A percentile compares a stretch with the other conserved stretches of the same genome.
These are phyloP conservation scores for Chrysolina americana DNA, from an alignment of 2,888 invertebrate species.

Conservation along the genomic window DNA sequence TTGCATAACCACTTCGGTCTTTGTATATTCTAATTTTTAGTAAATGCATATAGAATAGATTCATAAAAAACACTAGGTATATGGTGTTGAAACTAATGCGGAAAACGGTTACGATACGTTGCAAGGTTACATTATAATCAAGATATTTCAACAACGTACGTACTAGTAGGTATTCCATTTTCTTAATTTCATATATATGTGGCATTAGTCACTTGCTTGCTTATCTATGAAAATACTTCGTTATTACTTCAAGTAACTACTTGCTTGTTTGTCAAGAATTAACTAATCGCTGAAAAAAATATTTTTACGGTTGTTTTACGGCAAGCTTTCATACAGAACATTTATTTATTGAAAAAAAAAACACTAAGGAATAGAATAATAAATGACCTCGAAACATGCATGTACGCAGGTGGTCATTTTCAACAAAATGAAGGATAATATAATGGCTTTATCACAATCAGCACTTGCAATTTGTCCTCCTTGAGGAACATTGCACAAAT, in stretches of 20 bases:
- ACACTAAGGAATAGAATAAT: too few relatives aligned
- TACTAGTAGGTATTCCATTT: neutral
- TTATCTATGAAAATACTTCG: neutral
- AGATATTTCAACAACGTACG: neutral
- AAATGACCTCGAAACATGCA: too few relatives aligned
- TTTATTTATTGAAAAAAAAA: too few relatives aligned
- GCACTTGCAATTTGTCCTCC: too few relatives aligned
- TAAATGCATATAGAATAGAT: neutral
- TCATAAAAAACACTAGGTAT: neutral
- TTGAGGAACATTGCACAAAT: too few relatives aligned
- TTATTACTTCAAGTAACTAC: neutral
- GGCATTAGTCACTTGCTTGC: neutral
- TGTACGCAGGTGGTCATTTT: too few relatives aligned
- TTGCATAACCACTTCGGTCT: slow-evolving; percentile 4
- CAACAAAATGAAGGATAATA: too few relatives aligned
- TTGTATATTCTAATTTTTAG: neutral
- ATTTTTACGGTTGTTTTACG: too few relatives aligned
- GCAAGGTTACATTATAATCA: slow-evolving; percentile 5
- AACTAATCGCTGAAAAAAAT: too few relatives aligned
- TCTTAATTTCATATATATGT: neutral
- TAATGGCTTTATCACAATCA: too few relatives aligned
- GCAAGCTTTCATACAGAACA: too few relatives aligned
- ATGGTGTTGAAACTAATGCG: neutral
- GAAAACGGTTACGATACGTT: neutral
- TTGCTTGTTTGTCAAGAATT: neutral